Conservation (phyloP, 2,113 vertebrate genomes). For the Dissostichus mawsoni region DNA sequence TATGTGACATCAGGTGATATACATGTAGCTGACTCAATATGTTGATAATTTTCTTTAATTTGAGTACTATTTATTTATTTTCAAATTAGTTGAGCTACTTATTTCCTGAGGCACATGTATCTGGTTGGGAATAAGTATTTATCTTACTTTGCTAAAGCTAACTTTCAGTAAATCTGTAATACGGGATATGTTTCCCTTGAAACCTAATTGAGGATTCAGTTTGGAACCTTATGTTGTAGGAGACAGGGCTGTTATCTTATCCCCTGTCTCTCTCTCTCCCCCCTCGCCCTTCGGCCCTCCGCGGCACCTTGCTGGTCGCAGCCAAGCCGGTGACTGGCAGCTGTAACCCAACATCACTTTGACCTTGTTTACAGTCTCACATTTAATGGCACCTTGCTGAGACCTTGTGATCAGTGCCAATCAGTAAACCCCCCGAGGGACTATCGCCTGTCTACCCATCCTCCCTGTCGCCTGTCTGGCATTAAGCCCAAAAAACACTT, state of each 20-base stretch:
- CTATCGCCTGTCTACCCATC: conserved; percentile 60
- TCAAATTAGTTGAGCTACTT: too few relatives aligned
- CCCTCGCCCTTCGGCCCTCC: conserved; percentile 29
- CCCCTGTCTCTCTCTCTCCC: neutral
- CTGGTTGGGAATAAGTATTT: neutral
- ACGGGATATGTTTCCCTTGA: too few relatives aligned
- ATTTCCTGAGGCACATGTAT: too few relatives aligned
- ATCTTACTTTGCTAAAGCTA: neutral
- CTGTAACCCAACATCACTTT: conserved; percentile 69
- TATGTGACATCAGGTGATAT: too few relatives aligned
- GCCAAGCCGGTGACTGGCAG: conserved; percentile 50
- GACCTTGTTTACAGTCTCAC: conserved; percentile 79
- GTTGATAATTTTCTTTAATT: too few relatives aligned
- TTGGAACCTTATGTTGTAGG: too few relatives aligned
- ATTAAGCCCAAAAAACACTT: conserved; percentile 25
- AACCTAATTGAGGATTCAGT: too few relatives aligned
- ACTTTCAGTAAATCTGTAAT: neutral
- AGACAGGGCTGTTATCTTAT: too few relatives aligned
- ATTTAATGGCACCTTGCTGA: conserved; percentile 70
- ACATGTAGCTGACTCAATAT: too few relatives aligned
- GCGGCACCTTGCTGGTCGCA: conserved; percentile 51
- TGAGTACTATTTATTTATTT: too few relatives aligned
- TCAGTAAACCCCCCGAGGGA: conserved; percentile 61
- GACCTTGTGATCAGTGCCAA: conserved; percentile 74
- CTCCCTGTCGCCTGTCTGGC: conserved; percentile 52